Conservation (phyloP, 2,113 vertebrate species). For the Vulpes ferrilata region DNA sequence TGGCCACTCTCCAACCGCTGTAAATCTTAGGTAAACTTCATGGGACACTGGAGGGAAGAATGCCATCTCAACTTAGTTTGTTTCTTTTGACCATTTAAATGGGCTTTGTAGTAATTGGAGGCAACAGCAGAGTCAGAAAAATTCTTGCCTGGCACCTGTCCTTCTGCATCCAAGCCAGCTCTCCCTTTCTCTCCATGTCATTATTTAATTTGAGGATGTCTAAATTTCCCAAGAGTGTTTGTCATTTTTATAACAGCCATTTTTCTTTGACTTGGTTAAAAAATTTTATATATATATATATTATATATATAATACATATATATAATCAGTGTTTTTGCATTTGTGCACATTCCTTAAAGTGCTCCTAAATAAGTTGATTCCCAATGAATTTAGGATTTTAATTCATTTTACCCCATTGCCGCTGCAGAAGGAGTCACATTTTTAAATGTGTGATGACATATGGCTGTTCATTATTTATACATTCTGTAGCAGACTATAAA, state of each 20-base stretch:
- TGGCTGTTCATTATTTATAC: constrained; percentile 92
- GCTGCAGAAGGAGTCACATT: constrained; percentile 88
- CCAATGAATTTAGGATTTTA: constrained; percentile 89
- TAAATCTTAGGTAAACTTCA: background rate
- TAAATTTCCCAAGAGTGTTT: constrained; percentile 55
- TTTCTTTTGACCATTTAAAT: background rate
- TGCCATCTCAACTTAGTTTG: background rate
- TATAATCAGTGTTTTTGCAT: constrained; percentile 81
- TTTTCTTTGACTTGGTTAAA: constrained; percentile 79
- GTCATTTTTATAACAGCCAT: constrained; percentile 73
- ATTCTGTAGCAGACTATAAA: constrained; percentile 92
- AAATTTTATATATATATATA: background rate
- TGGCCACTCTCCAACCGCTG: background rate
- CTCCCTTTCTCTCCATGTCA: background rate
- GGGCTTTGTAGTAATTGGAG: background rate
- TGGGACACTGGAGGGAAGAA: background rate
- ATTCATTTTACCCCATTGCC: constrained; percentile 88
- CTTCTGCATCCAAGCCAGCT: background rate
- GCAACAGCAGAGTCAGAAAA: constrained; percentile 29
- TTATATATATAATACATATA: constrained; percentile 72
- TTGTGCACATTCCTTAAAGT: constrained; percentile 81
- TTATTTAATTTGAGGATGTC: constrained; percentile 68
- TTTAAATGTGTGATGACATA: constrained; percentile 91
- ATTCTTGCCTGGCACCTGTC: background rate
- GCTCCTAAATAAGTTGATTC: constrained; percentile 86